Evolutionary conservation across 2,888 invertebrate genomes (phyloP), one percentile per base, ranked within the genome.

Genomic region (Lumbricus terrestris): DNA sequence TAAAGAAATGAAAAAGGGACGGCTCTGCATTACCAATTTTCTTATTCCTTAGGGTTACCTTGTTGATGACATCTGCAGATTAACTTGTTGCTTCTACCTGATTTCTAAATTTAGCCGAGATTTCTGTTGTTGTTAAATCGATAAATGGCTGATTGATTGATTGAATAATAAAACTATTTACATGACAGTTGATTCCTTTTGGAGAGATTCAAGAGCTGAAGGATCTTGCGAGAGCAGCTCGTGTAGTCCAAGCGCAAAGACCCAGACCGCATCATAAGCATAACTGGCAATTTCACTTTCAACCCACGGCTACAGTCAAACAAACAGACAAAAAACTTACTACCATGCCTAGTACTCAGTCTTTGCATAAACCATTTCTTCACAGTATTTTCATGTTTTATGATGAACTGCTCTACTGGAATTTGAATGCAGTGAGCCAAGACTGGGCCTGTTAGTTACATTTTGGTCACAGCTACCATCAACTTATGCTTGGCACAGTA

Each of bases 221-320:
- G 96, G 96, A 94, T 97, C 92, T 90, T 96, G 96, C 89, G 95
- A 95, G 0, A 97, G 94, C 0, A 97, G 95, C 92, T 96, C 95
- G 93, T 97, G 96, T 40, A 97, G 95, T 0, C 97, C 97, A 83
- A 96, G 95, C 11, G 97, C 97, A 94, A 97, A 97, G 0, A 96
- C 96, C 97, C 97, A 97, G 89, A 97, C 96, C 0, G 97, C 97
- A 95, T 97, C 97, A 93, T 97, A 97, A 0, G 97, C 97, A 94
- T 96, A 97, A 0, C 97, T 97, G 0, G 96, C 97, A 94, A 97
- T 97, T 92, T 96, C 96, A 0, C 96, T 97, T 20, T 1, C 13
- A 0, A 90, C 35, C 54, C 47, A 91, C 0, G 23, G 40, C 89
- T 89, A 83, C 15, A 34, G n/a, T 34, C 82, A 82, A 89, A 69